Base-by-base conservation (phyloP, 2,888 invertebrate species). In the Microplitis deprimator region DNA sequence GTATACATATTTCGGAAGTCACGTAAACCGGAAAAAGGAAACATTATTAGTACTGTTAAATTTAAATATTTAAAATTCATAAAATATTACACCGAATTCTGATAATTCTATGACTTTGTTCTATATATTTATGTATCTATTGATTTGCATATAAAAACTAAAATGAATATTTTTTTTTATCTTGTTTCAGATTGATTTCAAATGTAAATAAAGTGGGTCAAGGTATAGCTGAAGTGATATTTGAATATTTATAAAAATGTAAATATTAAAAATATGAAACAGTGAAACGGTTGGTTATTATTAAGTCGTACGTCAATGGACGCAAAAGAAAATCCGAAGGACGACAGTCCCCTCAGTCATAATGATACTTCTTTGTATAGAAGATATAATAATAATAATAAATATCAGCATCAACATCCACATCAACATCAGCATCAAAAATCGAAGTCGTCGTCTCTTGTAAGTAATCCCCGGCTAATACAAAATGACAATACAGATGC, bases 311-410 rank as follows among this genome's bases (percentile, higher is more conserved):
- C 50, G 7, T 61, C n/a, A 59, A 68, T 76, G 10, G 16, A 73
- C 39, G 65, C 41, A 41, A 75, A 64, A 39, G 65, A 40, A 41
- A 62, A 68, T 62, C 60, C 74, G 29, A 68, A 81, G 20, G 76
- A 77, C 20, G 83, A 82, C 10, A 84, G 81, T 76, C 82, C 84
- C 0, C 77, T 83, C 50, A 82, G 82, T 61, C 83, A 84, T 0
- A 84, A 85, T 77, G 86, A 85, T 72, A 83, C 82, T 40, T 84
- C 83, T 1, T 73, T 83, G 74, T 50, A 50, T 50, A 50, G 10
- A 8, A 50, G 10, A 4, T 13, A 50, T 50, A 50, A 50, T 50
- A 8, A 50, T 50, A 50, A 50, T 13, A 1, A 50, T 50, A 50
- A 50, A 13, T 5, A 50, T 50, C 8, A 50, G 50, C 13, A 50